Conservation (phyloP, 1,140 invertebrate genomes). For the Calephelis nemesis region DNA sequence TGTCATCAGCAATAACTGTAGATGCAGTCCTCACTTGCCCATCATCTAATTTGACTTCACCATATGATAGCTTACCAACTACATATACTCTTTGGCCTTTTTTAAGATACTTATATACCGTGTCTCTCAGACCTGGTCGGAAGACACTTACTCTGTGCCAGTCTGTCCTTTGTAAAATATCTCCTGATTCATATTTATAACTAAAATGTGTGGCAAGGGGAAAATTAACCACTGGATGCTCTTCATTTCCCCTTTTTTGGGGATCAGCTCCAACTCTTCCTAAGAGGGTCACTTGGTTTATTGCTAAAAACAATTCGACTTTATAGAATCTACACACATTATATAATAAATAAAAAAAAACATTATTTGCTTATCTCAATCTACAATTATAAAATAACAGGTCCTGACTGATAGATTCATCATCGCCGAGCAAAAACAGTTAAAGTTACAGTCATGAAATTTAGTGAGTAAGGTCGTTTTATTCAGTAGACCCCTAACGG, state of each 20-base stretch:
- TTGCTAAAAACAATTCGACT: slow-evolving; percentile 80
- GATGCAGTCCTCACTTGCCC: slow-evolving; percentile 86
- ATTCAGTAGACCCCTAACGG: too few species aligned
- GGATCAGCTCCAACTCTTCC: slow-evolving; percentile 93
- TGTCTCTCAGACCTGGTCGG: slow-evolving; percentile 89
- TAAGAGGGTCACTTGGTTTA: slow-evolving; percentile 92
- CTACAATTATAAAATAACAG: too few species aligned
- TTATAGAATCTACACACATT: too few species aligned
- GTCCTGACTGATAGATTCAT: too few species aligned
- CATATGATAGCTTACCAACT: slow-evolving; percentile 90
- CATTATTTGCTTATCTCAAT: not conserved
- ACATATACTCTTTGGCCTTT: slow-evolving; percentile 94
- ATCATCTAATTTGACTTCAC: slow-evolving; percentile 89
- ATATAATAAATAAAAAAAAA: slow-evolving; percentile 6
- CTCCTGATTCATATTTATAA: slow-evolving; percentile 88
- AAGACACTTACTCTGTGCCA: slow-evolving; percentile 96
- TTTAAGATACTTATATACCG: slow-evolving; percentile 87
- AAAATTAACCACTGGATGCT: slow-evolving; percentile 93
- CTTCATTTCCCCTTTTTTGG: slow-evolving; percentile 88
- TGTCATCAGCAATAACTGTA: slow-evolving; percentile 91
- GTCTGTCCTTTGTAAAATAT: slow-evolving; percentile 90
- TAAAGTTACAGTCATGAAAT: too few species aligned
- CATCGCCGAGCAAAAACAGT: too few species aligned
- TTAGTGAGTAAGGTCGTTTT: too few species aligned
- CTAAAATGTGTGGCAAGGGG: slow-evolving; percentile 94